Evolutionary conservation across 2,888 invertebrate species (phyloP).

Genomic region (Caenorhabditis sp.): DNA sequence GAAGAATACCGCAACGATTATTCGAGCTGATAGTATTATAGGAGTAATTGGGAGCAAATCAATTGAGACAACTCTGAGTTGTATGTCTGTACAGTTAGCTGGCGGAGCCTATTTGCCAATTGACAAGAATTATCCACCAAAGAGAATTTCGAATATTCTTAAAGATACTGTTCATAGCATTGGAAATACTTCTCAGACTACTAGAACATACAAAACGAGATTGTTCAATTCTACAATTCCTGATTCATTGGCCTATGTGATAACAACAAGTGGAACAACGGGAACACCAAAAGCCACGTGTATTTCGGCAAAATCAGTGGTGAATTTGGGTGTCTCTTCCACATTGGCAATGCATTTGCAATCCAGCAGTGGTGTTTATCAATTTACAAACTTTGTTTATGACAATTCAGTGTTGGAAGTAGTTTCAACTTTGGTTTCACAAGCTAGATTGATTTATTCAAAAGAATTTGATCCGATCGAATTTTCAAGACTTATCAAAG

Average conservation of each 20-base stretch:
- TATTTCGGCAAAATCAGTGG: slow-evolving; percentile 44
- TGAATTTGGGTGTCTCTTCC: slow-evolving; percentile 46
- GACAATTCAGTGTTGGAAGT: slow-evolving; percentile 66
- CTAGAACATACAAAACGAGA: neutral
- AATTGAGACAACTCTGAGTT: slow-evolving; percentile 13
- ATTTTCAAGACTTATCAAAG: slow-evolving; percentile 33
- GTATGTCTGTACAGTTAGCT: slow-evolving; percentile 3
- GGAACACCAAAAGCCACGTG: slow-evolving; percentile 64
- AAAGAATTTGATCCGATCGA: slow-evolving; percentile 41
- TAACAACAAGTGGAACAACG: slow-evolving; percentile 69
- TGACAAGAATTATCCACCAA: slow-evolving; percentile 18
- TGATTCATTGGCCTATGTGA: slow-evolving; percentile 58
- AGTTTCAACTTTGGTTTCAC: slow-evolving; percentile 46
- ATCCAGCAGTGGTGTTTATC: slow-evolving; percentile 25
- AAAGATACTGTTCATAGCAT: slow-evolving; percentile 4
- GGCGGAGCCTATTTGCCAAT: slow-evolving; percentile 31
- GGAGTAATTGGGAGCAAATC: slow-evolving; percentile 41
- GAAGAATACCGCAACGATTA: slow-evolving; percentile 13
- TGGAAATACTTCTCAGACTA: neutral
- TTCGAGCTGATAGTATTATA: slow-evolving; percentile 51
- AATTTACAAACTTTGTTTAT: slow-evolving; percentile 59
- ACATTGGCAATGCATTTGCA: slow-evolving; percentile 27
- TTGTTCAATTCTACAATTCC: neutral
- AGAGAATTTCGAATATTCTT: slow-evolving; percentile 11
- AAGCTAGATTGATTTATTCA: slow-evolving; percentile 34